Conservation (phyloP, 2,113 vertebrate species). For the Mirounga angustirostris region DNA sequence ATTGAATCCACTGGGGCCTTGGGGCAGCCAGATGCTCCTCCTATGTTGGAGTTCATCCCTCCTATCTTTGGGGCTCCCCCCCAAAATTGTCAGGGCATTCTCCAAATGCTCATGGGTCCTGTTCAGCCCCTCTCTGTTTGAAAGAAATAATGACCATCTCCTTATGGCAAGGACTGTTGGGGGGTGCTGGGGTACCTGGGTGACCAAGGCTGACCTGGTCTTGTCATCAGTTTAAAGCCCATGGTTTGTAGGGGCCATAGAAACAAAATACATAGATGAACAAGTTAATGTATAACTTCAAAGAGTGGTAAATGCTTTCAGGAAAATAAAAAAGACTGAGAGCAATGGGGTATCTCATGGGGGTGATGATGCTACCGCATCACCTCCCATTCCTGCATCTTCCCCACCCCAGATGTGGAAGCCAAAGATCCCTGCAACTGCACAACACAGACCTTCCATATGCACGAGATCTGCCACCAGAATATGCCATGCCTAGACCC, state of each 20-base stretch:
- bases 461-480: accelerated
- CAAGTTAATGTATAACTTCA: background rate
- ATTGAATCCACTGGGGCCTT: background rate
- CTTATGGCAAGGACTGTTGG: background rate
- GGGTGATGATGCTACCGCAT: background rate
- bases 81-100: background rate
- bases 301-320: background rate
- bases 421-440: background rate
- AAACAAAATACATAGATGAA: background rate
- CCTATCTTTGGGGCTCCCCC: background rate
- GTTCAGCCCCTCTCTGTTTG: background rate
- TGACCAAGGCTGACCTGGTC: background rate
- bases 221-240: no score
- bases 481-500: no score
- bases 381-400: background rate
- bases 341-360: background rate
- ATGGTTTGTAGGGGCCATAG: no score
- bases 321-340: background rate
- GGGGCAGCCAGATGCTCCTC: background rate
- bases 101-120: background rate
- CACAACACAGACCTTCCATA: background rate
- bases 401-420: background rate
- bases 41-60: background rate
- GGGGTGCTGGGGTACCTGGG: background rate
- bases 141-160: background rate